Conservation (phyloP, 2,797 vertebrate species). For the Tympanoctomys barrerae region DNA sequence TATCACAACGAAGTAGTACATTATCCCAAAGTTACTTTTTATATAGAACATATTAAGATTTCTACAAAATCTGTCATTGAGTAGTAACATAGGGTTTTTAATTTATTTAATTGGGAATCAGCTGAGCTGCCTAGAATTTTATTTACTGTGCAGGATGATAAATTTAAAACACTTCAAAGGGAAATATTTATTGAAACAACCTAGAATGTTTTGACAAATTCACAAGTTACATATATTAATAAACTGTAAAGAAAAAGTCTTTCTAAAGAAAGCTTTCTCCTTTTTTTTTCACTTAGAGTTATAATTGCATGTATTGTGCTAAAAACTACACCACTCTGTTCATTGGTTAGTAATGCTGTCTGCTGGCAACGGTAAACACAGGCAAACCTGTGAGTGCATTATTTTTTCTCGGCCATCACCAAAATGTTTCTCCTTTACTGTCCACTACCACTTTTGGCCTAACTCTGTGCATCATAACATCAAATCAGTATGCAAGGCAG, state of each 20-base stretch:
- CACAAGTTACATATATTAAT: not conserved
- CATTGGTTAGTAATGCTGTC: not conserved
- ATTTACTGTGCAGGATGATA: not conserved
- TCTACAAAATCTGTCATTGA: slow-evolving; percentile 14
- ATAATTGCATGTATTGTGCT: not conserved
- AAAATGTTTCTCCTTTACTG: not conserved
- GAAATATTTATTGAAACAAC: not conserved
- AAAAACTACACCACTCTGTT: not conserved
- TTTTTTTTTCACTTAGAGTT: not conserved
- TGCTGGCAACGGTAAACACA: not conserved
- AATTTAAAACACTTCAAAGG: not conserved
- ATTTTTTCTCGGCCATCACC: accelerated
- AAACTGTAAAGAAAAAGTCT: not conserved
- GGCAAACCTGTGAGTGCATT: accelerated
- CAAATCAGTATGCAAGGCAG: not conserved
- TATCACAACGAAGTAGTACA: not conserved
- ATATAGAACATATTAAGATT: not conserved
- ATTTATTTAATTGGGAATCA: not conserved
- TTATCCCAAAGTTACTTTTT: not conserved
- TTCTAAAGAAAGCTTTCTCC: not conserved
- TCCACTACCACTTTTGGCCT: not conserved
- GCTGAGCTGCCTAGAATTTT: not conserved
- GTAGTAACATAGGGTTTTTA: not conserved
- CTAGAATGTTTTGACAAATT: not conserved
- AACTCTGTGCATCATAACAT: accelerated